Percentiles rank a stretch among this genome's conserved stretches.
Evolutionary conservation across 2,888 invertebrate species (phyloP).

Genomic region (Julus scandinavius): DNA sequence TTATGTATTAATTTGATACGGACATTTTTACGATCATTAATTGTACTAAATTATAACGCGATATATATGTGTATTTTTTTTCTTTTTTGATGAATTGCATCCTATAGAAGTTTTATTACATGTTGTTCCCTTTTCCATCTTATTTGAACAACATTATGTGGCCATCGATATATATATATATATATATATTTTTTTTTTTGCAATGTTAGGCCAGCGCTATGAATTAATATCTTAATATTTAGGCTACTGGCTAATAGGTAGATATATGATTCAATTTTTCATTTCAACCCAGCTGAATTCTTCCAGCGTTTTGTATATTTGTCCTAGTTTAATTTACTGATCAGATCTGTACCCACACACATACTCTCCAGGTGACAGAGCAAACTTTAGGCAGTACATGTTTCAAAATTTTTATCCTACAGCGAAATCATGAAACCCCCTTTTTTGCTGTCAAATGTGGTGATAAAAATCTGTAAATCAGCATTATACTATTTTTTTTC

Average conservation of each 20-base stretch:
- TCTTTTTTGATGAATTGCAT: neutral
- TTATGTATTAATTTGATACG: conserved; percentile 35
- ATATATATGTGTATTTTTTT: neutral
- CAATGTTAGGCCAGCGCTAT: conserved; percentile 5
- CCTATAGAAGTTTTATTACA: neutral
- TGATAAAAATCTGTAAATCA: conserved; percentile 37
- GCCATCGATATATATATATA: neutral
- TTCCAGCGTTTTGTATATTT: conserved; percentile 37
- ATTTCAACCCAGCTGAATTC: conserved; percentile 24
- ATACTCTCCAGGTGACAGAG: conserved; percentile 10
- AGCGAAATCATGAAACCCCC: conserved; percentile 42
- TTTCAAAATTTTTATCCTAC: conserved; percentile 7
- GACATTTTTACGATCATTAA: conserved; percentile 41
- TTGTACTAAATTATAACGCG: conserved; percentile 6
- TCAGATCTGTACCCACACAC: conserved; percentile 45
- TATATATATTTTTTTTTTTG: neutral
- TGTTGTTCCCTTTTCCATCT: conserved; percentile 21
- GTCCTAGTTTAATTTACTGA: conserved; percentile 1
- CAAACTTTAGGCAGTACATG: conserved; percentile 22
- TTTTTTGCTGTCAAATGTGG: conserved; percentile 5
- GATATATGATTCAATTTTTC: conserved; percentile 41
- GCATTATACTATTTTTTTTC: conserved; percentile 15
- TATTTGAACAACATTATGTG: neutral
- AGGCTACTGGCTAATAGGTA: conserved; percentile 15
- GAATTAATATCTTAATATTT: conserved; percentile 30